phyloP scores from a whole-genome alignment of 2,888 invertebrate species.

The Orchesella flavescens region DNA sequence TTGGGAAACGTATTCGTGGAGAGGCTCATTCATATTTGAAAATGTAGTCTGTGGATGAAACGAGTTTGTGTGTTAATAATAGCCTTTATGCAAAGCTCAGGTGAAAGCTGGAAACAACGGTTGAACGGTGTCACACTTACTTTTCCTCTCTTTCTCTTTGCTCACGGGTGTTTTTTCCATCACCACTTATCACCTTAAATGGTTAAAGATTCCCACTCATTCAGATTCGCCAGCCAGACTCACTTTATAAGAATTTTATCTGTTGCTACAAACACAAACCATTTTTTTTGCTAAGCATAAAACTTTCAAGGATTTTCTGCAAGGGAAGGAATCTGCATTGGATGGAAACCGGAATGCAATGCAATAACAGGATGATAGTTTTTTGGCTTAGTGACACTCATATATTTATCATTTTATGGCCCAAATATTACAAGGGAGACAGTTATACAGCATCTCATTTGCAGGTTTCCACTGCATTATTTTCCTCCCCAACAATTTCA shows the following conservation, averaged over 20 bases:
- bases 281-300: too few relatives aligned
- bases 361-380: too few relatives aligned
- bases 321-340: too few relatives aligned
- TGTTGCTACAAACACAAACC: too few relatives aligned
- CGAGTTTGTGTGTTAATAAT: not conserved
- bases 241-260: not conserved
- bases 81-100: slow-evolving; percentile 7
- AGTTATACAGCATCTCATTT: too few relatives aligned
- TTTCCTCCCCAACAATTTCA: too few relatives aligned
- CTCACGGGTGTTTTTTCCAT: not conserved
- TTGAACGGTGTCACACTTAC: slow-evolving; percentile 16
- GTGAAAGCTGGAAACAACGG: slow-evolving; percentile 22
- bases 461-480: too few relatives aligned
- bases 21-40: not conserved
- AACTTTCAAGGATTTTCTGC: too few relatives aligned
- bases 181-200: not conserved
- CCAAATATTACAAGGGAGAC: too few relatives aligned
- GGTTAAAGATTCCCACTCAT: slow-evolving; percentile 1
- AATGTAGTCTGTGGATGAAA: not conserved
- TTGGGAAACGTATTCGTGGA: not conserved
- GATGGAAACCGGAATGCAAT: too few relatives aligned
- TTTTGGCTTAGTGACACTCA: too few relatives aligned
- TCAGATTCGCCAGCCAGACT: not conserved
- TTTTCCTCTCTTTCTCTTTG: not conserved
- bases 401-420: too few relatives aligned